Evolutionary conservation across 2,797 vertebrate genomes (phyloP).

Genomic region (Sebastes reedi): DNA sequence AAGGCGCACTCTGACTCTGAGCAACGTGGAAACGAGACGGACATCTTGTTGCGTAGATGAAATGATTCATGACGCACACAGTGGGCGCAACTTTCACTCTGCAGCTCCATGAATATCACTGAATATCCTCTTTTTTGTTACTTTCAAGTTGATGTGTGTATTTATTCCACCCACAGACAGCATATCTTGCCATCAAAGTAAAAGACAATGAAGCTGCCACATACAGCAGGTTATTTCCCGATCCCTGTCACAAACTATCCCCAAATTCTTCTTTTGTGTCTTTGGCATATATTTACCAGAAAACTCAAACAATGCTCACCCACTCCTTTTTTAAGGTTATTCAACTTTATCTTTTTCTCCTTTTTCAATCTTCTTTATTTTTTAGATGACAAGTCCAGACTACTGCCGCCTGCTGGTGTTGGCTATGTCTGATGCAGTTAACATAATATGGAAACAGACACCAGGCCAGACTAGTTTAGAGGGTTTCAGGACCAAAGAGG

Average conservation of each 20-base stretch:
- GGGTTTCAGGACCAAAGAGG: neutral
- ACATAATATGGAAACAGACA: neutral
- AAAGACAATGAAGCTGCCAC: neutral
- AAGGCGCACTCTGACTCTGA: constrained; percentile 32
- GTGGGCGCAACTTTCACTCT: neutral
- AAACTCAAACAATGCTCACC: neutral
- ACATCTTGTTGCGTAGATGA: constrained; percentile 18
- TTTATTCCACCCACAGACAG: neutral
- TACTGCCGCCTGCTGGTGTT: too few species aligned
- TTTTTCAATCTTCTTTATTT: too few species aligned
- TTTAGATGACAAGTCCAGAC: too few species aligned
- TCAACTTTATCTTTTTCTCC: neutral
- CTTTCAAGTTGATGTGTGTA: neutral
- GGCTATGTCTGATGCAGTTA: too few species aligned
- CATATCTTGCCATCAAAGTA: neutral
- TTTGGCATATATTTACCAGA: too few species aligned
- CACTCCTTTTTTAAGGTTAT: neutral
- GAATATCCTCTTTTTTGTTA: neutral
- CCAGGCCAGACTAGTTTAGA: neutral
- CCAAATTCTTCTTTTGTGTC: neutral
- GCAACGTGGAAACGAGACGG: constrained; percentile 28
- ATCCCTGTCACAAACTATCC: too few species aligned
- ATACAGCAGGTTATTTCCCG: neutral
- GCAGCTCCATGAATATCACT: neutral
- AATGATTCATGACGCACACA: constrained; percentile 13